Conservation (phyloP, 2,113 vertebrate genomes). For the Amphiprion ocellaris region DNA sequence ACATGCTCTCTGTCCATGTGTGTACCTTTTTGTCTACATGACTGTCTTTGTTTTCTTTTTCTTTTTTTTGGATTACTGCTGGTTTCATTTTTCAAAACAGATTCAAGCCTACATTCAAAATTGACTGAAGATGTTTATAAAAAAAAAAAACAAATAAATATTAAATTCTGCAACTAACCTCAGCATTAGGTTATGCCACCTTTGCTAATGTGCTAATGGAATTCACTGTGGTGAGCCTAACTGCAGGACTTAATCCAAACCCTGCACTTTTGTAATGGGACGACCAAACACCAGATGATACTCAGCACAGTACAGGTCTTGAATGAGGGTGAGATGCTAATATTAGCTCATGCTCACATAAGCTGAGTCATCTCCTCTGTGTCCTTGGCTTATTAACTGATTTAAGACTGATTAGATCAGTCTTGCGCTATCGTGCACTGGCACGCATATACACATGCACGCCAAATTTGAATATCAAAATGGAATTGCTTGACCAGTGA, state of each 20-base stretch:
- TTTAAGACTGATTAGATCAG: constrained; percentile 84
- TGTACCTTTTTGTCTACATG: not conserved
- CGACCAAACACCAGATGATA: constrained; percentile 47
- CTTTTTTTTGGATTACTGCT: not conserved
- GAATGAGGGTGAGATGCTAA: constrained; percentile 71
- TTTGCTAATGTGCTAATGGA: constrained; percentile 75
- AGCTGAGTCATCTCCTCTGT: constrained; percentile 85
- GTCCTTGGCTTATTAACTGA: constrained; percentile 85
- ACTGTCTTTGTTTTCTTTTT: not conserved
- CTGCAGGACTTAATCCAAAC: constrained; percentile 58
- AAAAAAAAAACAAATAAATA: constrained; percentile 26
- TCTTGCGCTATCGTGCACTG: constrained; percentile 44
- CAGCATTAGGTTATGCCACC: constrained; percentile 71
- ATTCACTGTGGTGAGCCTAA: constrained; percentile 67
- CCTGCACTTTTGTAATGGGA: constrained; percentile 64
- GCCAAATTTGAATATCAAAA: constrained; percentile 84
- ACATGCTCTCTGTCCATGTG: not conserved
- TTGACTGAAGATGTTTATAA: constrained; percentile 34
- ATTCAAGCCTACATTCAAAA: constrained; percentile 25
- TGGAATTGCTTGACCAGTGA: constrained; percentile 80
- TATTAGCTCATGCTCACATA: constrained; percentile 81
- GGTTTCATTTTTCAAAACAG: constrained; percentile 22
- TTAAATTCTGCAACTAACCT: constrained; percentile 57
- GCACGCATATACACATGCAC: constrained; percentile 43
- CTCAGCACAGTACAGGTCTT: constrained; percentile 37